These are phyloP conservation scores for Nycteola revayana DNA, from an alignment of 2,888 invertebrate species.

Conservation along the genomic window DNA sequence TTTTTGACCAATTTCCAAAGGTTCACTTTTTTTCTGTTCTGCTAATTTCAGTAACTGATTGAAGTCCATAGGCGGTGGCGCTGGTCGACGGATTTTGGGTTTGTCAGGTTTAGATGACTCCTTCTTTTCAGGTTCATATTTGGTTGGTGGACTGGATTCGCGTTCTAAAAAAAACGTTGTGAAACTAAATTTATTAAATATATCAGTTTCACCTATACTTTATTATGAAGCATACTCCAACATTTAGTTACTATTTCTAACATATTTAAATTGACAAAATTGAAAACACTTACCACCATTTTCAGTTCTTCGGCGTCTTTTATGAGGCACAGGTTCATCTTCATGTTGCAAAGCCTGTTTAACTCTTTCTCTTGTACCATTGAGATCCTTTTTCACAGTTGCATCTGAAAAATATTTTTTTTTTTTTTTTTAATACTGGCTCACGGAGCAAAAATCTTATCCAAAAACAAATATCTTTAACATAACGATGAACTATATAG, in stretches of 20 bases:
- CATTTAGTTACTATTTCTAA: too few species aligned
- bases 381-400: slow-evolving; percentile 70
- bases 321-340: slow-evolving; percentile 87
- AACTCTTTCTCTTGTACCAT: slow-evolving; percentile 87
- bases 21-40: slow-evolving; percentile 91
- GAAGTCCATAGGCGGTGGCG: slow-evolving; percentile 90
- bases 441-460: too few species aligned
- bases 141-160: slow-evolving; percentile 57
- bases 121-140: slow-evolving; percentile 64
- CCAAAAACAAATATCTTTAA: too few species aligned
- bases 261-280: too few species aligned
- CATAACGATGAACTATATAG: too few species aligned
- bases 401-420: too few species aligned
- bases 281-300: slow-evolving; percentile 49
- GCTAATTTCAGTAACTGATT: slow-evolving; percentile 90
- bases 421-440: too few species aligned
- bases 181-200: too few species aligned
- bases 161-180: slow-evolving; percentile 48
- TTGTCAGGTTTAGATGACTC: slow-evolving; percentile 67
- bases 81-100: slow-evolving; percentile 81
- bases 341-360: slow-evolving; percentile 89
- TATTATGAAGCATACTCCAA: too few species aligned
- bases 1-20: slow-evolving; percentile 75
- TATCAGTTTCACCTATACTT: too few species aligned
- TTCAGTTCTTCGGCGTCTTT: slow-evolving; percentile 71